Evolutionary conservation across 2,888 invertebrate species (phyloP).

Genomic region (Drosophila kambysellisi): DNA sequence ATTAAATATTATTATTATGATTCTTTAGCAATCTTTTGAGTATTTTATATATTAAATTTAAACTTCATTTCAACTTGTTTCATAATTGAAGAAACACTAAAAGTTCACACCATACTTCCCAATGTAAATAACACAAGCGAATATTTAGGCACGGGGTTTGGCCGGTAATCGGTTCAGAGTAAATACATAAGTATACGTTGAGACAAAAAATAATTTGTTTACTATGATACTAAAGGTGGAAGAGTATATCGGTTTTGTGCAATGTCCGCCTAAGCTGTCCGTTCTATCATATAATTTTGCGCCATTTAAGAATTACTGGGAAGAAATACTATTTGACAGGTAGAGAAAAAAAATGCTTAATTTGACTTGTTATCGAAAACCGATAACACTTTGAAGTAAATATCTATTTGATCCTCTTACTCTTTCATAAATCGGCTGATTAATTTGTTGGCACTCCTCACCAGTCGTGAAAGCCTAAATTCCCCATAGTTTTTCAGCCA

Average conservation of each 20-base stretch:
- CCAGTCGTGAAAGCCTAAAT: not conserved
- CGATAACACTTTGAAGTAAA: not conserved
- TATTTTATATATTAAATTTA: not conserved
- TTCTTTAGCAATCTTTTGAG: not conserved
- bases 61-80: not conserved
- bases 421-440: not conserved
- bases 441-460: not conserved
- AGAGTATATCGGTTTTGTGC: not conserved
- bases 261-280: not conserved
- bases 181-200: not conserved
- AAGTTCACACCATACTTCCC: not conserved
- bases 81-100: not conserved
- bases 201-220: not conserved
- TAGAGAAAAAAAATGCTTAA: not conserved
- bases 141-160: not conserved
- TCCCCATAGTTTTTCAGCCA: not conserved
- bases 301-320: not conserved
- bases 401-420: not conserved
- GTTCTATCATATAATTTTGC: not conserved
- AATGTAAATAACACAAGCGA: not conserved
- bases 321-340: not conserved
- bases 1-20: not conserved
- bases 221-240: not conserved
- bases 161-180: not conserved
- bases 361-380: not conserved